phyloP scores from a whole-genome alignment of 53 echinoderm and acorn worm species.

The Mesocentrotus franciscanus region DNA sequence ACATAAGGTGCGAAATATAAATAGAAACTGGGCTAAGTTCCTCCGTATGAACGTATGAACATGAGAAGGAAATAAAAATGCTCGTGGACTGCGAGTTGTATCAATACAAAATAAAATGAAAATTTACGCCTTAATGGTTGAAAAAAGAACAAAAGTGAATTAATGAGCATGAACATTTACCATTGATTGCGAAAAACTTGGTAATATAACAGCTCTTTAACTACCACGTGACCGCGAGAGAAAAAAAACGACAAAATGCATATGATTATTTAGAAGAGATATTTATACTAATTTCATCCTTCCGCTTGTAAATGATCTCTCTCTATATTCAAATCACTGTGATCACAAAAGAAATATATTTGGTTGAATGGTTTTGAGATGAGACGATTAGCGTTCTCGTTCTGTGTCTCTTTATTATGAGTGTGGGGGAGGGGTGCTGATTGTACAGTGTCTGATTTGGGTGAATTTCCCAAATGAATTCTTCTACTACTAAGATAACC shows the following conservation, averaged over 20 bases:
- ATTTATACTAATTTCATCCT: neutral
- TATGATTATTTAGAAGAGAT: neutral
- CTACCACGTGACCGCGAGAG: neutral
- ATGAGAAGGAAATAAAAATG: no score
- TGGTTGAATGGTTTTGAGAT: constrained; percentile 17
- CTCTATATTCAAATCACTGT: neutral
- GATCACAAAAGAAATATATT: neutral
- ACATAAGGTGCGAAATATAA: no score
- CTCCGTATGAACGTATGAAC: no score
- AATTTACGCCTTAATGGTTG: no score
- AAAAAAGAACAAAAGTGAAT: no score
- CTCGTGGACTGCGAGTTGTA: no score
- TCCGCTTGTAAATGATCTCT: neutral
- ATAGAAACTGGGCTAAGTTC: no score
- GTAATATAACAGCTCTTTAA: neutral
- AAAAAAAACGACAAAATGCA: neutral
- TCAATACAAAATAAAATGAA: no score
- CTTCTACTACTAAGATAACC: no score
- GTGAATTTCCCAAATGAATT: no score
- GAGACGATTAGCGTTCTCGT: neutral
- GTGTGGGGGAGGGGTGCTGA: no score
- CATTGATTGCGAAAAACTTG: neutral
- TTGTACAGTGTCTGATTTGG: no score
- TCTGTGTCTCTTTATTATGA: neutral
- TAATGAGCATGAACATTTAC: neutral